phyloP scores from a whole-genome alignment of 2,888 invertebrate genomes.

The Pollenia griseotomentosa region DNA sequence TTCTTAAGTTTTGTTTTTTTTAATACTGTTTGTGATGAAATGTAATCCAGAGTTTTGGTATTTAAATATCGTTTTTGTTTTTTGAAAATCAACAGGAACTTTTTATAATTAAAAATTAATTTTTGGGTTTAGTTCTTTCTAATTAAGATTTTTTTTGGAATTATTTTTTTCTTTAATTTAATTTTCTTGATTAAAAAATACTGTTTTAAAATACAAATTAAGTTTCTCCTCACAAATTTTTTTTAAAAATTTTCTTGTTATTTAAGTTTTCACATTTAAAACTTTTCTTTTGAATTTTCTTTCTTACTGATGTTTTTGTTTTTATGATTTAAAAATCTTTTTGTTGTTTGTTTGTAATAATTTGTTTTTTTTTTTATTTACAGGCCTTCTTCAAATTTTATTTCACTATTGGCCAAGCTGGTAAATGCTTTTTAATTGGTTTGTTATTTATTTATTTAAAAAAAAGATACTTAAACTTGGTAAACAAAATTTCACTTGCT shows the following conservation, averaged over 20 bases:
- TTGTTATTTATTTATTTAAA: constrained; percentile 41
- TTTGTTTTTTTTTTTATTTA: constrained; percentile 12
- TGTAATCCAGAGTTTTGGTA: constrained; percentile 64
- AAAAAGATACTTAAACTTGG: constrained; percentile 40
- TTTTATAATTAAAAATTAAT: constrained; percentile 55
- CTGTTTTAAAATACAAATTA: constrained; percentile 58
- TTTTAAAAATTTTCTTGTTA: neutral
- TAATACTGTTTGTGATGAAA: constrained; percentile 71
- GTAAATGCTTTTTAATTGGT: constrained; percentile 71
- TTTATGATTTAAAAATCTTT: constrained; percentile 67
- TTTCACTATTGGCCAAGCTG: constrained; percentile 51
- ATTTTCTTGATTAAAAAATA: constrained; percentile 37
- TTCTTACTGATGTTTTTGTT: constrained; percentile 24
- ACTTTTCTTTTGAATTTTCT: constrained; percentile 38
- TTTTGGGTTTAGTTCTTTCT: constrained; percentile 63
- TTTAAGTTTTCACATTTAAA: constrained; percentile 43
- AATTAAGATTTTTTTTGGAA: constrained; percentile 43
- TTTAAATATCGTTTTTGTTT: constrained; percentile 16
- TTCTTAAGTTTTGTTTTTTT: neutral
- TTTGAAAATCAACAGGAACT: constrained; percentile 71
- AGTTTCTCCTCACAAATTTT: constrained; percentile 31
- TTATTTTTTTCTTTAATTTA: constrained; percentile 53
- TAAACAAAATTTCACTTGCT: constrained; percentile 72
- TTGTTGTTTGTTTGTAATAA: constrained; percentile 55
- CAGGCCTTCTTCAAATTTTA: constrained; percentile 67